Evolutionary conservation across 92 coral and sea anemone genomes (phyloP), one percentile per base, ranked within the genome.

Genomic region (Porites cylindrica): DNA sequence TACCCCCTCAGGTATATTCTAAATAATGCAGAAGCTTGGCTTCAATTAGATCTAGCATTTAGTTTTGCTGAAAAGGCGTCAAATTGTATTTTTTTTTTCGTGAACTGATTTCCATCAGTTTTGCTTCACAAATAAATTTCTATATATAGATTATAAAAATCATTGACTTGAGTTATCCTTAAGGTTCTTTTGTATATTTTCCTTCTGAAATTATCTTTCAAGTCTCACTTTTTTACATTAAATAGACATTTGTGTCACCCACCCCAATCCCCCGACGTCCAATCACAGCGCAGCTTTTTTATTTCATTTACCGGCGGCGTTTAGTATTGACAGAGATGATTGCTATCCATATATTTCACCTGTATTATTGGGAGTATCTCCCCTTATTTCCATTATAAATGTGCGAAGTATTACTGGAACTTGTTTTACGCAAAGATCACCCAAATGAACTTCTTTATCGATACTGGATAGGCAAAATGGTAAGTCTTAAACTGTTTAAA

Each of bases 381-480:
- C 78, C 50, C 47, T 71, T 70, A 12, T 16, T 65, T 68, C 12
- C 29, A 23, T 14, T 58, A 24, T 82, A 82, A 82, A 91, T 91
- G 94, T 91, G 94, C 80, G 94, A 91, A 63, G 95, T 88, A 7
- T 88, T 92, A 6, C 78, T 92, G 68, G 88, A 91, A 0, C 88
- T 92, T 82, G 92, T 92, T 32, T 75, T 69, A 50, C 88, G 87
- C 13, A 85, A 80, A 47, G 95, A 92, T 51, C 92, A 82, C 7
- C 88, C 80, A 59, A 89, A 91, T 92, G 91, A 90, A 24, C 68
- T 90, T 20, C 85, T 90, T 16, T 91, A 86, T 86, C 88, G 91
- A 82, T 92, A 92, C 93, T 92, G 95, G 95, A 92, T 89, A 70
- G 92, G 93, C 2, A 71, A 93, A 75, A 76, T 92, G 95, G 95